Conservation (phyloP, 1,140 invertebrate species). For the Bombus superbus region DNA sequence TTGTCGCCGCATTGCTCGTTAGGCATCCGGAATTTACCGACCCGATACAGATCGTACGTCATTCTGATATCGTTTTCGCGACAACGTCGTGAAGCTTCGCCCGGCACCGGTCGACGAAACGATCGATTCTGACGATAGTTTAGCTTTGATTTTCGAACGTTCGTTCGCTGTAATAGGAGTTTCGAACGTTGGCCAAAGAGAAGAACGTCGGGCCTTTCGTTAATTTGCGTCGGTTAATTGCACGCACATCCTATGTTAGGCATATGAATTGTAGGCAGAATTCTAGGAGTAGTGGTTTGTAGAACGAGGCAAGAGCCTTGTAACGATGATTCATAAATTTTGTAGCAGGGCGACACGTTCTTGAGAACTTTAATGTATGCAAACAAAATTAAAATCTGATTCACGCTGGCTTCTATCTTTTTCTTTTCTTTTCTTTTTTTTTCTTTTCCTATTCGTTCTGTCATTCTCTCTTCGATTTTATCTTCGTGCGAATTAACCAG, state of each 20-base stretch:
- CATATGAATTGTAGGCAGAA: neutral
- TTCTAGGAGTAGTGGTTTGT: neutral
- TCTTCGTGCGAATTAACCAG: too few relatives aligned
- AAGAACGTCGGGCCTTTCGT: neutral
- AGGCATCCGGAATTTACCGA: slow-evolving; percentile 40
- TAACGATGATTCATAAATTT: slow-evolving; percentile 31
- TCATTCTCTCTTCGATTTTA: neutral
- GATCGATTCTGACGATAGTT: neutral
- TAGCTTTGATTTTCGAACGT: neutral
- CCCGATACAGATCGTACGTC: slow-evolving; percentile 21
- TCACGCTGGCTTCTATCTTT: neutral
- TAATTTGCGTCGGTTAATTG: neutral
- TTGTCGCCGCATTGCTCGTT: slow-evolving; percentile 33
- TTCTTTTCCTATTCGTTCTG: too few relatives aligned
- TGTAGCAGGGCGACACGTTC: slow-evolving; percentile 11
- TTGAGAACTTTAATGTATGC: neutral
- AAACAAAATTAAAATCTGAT: slow-evolving; percentile 29
- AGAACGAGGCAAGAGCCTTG: slow-evolving; percentile 8
- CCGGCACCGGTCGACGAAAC: neutral
- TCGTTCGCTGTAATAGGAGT: neutral
- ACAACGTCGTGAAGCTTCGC: neutral
- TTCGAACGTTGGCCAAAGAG: neutral
- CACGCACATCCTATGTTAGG: neutral
- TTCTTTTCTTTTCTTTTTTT: too few relatives aligned
- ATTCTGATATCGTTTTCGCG: slow-evolving; percentile 3